These are phyloP conservation scores for Uromys caudimaculatus DNA, from an alignment of 2,797 vertebrate genomes.

Conservation along the genomic window DNA sequence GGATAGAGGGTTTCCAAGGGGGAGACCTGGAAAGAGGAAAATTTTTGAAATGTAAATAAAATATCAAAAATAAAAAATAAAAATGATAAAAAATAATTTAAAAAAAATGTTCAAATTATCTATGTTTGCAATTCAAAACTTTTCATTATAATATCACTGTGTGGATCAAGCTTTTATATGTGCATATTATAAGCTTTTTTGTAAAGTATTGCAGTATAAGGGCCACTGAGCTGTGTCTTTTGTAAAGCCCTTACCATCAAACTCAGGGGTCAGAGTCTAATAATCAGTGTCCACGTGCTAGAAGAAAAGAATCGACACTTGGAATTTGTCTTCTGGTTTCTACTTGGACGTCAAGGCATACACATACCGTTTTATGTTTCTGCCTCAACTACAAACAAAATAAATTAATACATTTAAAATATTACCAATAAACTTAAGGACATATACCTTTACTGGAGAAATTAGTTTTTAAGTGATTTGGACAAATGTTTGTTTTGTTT, in stretches of 20 bases:
- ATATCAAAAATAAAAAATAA: no score
- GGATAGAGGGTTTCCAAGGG: no score
- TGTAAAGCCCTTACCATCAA: no score
- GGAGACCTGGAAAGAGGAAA: no score
- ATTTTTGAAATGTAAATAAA: no score
- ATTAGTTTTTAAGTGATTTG: background rate
- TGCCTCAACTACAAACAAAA: background rate
- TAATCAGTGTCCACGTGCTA: background rate
- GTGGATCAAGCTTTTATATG: background rate
- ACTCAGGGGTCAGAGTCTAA: background rate
- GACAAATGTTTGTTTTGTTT: background rate
- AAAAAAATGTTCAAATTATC: background rate
- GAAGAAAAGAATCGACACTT: background rate
- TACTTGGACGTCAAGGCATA: no score
- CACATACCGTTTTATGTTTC: background rate
- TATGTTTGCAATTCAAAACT: background rate
- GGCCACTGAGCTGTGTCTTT: no score
- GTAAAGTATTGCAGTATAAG: background rate
- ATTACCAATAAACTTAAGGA: background rate
- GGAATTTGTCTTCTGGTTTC: background rate
- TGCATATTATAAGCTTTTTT: background rate
- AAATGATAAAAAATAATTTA: no score
- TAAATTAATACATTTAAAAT: background rate
- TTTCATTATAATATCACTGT: background rate
- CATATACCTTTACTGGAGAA: background rate